phyloP scores from a whole-genome alignment of 2,797 vertebrate genomes.

The Graptemys geographica region DNA sequence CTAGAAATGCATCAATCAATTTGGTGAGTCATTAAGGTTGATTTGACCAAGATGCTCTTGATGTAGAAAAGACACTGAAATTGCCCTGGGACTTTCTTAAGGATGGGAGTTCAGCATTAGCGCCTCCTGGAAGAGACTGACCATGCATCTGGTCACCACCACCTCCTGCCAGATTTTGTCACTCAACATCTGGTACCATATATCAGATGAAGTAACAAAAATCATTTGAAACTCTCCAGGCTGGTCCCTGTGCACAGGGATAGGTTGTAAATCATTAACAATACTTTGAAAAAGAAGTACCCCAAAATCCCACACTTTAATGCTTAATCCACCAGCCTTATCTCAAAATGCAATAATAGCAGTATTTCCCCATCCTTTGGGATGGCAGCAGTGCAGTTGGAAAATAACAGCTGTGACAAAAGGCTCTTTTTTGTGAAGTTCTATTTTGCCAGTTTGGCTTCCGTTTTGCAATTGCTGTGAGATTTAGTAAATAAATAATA shows the following conservation, averaged over 20 bases:
- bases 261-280: neutral
- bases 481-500: neutral
- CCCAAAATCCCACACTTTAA: neutral
- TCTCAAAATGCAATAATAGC: neutral
- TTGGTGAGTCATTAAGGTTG: neutral
- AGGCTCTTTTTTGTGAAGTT: neutral
- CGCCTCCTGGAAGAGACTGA: neutral
- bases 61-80: neutral
- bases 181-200: neutral
- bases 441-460: neutral
- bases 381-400: accelerated
- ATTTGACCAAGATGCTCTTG: neutral
- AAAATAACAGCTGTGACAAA: neutral
- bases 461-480: accelerated
- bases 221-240: neutral
- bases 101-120: neutral
- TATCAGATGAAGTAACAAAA: neutral
- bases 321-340: neutral
- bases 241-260: neutral
- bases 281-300: neutral
- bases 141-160: neutral
- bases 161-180: neutral
- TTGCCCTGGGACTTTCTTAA: neutral
- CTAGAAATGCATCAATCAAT: neutral
- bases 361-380: accelerated